Evolutionary conservation across 2,797 vertebrate genomes (phyloP).

Genomic region (Dipus sagitta): DNA sequence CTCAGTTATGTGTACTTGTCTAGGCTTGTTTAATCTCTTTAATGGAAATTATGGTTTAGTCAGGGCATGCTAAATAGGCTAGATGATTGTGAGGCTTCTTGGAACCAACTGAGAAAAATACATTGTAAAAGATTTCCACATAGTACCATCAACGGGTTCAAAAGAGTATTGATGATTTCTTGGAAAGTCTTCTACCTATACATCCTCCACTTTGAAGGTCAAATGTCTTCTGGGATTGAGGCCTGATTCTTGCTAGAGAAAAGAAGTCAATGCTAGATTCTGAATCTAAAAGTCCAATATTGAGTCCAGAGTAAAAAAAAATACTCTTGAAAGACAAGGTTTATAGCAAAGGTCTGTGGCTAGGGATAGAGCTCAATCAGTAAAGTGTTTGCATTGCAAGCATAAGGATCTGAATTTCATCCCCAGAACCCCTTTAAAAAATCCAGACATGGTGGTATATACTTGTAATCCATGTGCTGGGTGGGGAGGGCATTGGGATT

Average conservation of each 20-base stretch:
- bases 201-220: neutral
- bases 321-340: neutral
- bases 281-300: neutral
- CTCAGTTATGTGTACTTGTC: neutral
- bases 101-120: neutral
- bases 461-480: too few species aligned
- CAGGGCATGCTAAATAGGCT: neutral
- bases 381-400: too few species aligned
- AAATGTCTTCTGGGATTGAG: neutral
- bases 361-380: too few species aligned
- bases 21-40: neutral
- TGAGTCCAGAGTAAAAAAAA: neutral
- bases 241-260: neutral
- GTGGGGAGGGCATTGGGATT: too few species aligned
- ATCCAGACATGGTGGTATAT: too few species aligned
- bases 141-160: conserved; percentile 8
- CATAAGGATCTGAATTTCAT: too few species aligned
- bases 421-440: too few species aligned
- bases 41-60: neutral
- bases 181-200: conserved; percentile 27
- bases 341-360: neutral
- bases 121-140: neutral
- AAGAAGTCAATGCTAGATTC: neutral
- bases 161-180: conserved; percentile 14
- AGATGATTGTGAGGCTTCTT: neutral